Evolutionary conservation across 2,888 invertebrate species (phyloP).

Genomic region (Gnatocerus cornutus): DNA sequence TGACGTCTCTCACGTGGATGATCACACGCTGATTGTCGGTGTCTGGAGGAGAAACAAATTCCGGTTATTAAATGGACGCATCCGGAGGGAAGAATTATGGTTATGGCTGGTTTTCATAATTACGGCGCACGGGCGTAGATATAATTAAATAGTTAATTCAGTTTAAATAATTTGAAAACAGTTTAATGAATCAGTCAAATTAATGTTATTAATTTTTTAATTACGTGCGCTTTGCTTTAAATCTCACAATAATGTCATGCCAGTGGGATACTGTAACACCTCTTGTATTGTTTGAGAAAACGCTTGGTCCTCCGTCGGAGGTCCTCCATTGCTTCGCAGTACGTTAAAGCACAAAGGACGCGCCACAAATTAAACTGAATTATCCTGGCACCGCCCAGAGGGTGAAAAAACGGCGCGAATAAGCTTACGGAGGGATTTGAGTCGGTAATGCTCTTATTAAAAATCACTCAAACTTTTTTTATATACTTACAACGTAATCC

Average conservation of each 20-base stretch:
- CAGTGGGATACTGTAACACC: no score
- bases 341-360: background rate
- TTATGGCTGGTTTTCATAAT: conserved; percentile 31
- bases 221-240: no score
- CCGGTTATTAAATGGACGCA: conserved; percentile 25
- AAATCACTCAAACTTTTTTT: conserved; percentile 32
- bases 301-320: background rate
- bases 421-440: conserved; percentile 18
- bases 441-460: conserved; percentile 23
- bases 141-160: no score
- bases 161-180: no score
- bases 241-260: no score
- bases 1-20: conserved; percentile 95
- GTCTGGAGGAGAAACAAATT: conserved; percentile 74
- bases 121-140: background rate
- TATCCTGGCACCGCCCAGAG: conserved; percentile 8
- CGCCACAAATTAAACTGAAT: conserved; percentile 17
- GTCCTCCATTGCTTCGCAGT: background rate
- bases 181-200: no score
- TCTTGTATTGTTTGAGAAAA: background rate
- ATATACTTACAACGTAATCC: conserved; percentile 70
- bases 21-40: conserved; percentile 97
- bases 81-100: conserved; percentile 24
- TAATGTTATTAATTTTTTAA: no score
- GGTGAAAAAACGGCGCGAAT: conserved; percentile 13